Percentiles rank a stretch among this genome's conserved stretches.
phyloP scores from a whole-genome alignment of 2,797 vertebrate species.

The Alauda arvensis region DNA sequence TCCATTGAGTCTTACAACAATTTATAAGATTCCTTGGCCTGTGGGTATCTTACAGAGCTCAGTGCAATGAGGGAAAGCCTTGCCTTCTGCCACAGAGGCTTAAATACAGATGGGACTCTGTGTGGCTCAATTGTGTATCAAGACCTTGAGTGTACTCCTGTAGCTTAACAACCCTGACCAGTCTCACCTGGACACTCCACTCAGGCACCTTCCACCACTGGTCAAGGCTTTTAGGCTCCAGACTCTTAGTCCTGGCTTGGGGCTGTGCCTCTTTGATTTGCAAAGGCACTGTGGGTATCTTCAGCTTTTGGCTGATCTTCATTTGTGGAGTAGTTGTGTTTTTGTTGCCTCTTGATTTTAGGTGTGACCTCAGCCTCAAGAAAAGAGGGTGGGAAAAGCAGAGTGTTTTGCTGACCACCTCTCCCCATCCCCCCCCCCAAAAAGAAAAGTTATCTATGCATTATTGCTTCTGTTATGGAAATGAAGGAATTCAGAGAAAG shows the following conservation, averaged over 20 bases:
- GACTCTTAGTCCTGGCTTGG: accelerated
- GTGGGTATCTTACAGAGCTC: accelerated
- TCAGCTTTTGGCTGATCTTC: background rate
- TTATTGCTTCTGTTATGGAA: background rate
- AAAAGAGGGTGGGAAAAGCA: background rate
- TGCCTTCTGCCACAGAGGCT: background rate
- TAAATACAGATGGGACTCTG: too few species aligned
- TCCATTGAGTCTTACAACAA: background rate
- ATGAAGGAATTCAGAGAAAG: background rate
- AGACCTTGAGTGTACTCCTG: background rate
- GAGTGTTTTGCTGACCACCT: background rate
- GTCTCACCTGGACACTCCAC: background rate
- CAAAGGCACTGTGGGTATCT: accelerated
- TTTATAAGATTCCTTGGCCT: background rate
- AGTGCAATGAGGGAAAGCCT: background rate
- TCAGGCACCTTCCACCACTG: background rate
- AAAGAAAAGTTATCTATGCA: background rate
- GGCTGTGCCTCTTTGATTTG: background rate
- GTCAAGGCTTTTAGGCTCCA: background rate
- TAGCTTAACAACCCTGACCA: background rate
- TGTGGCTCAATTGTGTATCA: background rate
- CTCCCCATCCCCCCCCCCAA: accelerated
- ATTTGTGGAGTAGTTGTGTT: background rate
- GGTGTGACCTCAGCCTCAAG: background rate
- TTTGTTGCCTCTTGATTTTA: background rate